Base-by-base conservation (phyloP, 2,888 invertebrate species). In the Platypus cylindrus region DNA sequence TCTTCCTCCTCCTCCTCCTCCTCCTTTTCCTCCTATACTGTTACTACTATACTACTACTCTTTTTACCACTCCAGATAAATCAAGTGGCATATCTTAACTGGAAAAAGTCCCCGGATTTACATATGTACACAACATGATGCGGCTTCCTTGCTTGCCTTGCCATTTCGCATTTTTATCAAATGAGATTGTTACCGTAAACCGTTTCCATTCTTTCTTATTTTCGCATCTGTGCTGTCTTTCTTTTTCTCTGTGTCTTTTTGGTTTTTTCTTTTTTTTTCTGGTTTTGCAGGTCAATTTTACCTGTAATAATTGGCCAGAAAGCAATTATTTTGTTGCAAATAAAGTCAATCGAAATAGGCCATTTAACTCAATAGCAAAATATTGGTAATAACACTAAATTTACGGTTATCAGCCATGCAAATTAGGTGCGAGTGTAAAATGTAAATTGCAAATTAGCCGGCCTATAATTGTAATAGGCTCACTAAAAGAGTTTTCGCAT, bases 81-180 rank as follows among this genome's bases (percentile, higher is more conserved):
- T 53, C 52, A 53, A 49, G 48, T 46, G 48, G 49, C 51, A 48
- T 52, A 53, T 53, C 53, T 52, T 51, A 49, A 44, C 42, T 38
- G 48, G n/a, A n/a, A 53, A 53, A 53, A 53, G 51, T 49, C 47
- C 37, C 26, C 38, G 48, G 48, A 53, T 53, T 52, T 53, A 52
- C 52, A 53, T 52, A 49, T 53, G 51, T 49, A 51, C 48, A 51
- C 49, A 52, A 52, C 50, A 50, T 47, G 51, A 48, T 48, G 45
- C 43, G 44, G 48, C 46, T 48, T 45, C 49, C 42, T 45, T 45
- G 26, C 24, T n/a, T n/a, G n/a, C 27, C 15, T 27, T 27, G 5
- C 15, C 7, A 16, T 48, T 46, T 48, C 45, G 25, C 45, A 47
- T 47, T 45, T 45, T 45, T 48, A 48, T 47, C 47, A 45, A 47